Conservation (phyloP, 2,113 vertebrate species). For the Taxidea taxus region DNA sequence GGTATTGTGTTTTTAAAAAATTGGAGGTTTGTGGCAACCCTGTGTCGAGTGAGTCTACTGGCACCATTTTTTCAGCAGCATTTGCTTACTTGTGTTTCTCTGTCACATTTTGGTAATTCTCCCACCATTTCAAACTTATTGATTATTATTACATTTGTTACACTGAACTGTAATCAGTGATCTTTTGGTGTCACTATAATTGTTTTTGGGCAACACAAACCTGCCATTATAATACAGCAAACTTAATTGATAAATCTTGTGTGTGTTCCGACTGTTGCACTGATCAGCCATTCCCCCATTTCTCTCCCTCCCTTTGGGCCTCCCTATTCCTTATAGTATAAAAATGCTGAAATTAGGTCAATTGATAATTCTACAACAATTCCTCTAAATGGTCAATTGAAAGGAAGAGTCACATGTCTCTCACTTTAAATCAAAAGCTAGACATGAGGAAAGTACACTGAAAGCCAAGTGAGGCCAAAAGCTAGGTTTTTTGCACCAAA, state of each 20-base stretch:
- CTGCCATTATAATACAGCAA: neutral
- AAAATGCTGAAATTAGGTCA: neutral
- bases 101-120: neutral
- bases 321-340: neutral
- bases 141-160: neutral
- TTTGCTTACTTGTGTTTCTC: neutral
- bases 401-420: neutral
- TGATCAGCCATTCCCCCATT: neutral
- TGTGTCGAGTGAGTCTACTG: neutral
- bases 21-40: neutral
- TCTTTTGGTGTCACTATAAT: neutral
- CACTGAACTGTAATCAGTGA: neutral
- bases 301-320: neutral
- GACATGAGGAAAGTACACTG: neutral
- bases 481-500: neutral
- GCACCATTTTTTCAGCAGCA: neutral
- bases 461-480: neutral
- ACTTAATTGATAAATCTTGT: neutral
- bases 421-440: neutral
- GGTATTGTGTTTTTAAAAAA: neutral
- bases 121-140: neutral
- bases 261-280: neutral
- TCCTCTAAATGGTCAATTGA: neutral
- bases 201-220: neutral
- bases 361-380: neutral